phyloP scores from a whole-genome alignment of 2,113 vertebrate genomes.

The Microcebus lehilahytsara region DNA sequence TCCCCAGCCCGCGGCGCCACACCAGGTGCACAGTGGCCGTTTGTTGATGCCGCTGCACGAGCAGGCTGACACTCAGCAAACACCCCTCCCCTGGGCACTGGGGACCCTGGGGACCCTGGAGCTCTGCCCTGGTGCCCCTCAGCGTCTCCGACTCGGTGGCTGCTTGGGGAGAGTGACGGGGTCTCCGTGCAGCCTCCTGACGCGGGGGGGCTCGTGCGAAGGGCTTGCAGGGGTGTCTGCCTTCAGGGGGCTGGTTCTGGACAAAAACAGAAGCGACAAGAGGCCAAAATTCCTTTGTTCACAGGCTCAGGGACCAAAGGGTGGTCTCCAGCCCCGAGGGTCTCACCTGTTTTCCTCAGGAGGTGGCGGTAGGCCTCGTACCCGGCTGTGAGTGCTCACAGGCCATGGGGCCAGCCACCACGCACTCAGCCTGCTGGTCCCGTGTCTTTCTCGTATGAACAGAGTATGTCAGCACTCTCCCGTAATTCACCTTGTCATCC shows the following conservation, averaged over 20 bases:
- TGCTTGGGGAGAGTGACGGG: not conserved
- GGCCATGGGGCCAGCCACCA: not conserved
- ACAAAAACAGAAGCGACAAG: not conserved
- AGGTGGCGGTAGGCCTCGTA: not conserved
- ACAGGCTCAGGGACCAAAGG: not conserved
- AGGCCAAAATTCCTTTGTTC: not conserved
- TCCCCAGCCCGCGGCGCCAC: not conserved
- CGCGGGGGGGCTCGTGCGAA: rapidly evolving
- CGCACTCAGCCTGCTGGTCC: no score
- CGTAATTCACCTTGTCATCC: not conserved
- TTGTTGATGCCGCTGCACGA: not conserved
- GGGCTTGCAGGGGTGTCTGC: not conserved
- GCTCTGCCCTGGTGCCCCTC: not conserved
- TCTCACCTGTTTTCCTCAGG: not conserved
- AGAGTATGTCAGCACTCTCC: not conserved
- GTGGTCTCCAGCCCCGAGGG: not conserved
- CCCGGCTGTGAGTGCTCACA: rapidly evolving
- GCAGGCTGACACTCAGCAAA: not conserved
- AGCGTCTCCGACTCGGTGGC: not conserved
- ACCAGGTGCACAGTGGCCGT: not conserved
- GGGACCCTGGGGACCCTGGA: not conserved
- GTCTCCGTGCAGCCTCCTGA: not conserved
- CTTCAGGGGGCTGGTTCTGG: not conserved
- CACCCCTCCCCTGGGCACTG: not conserved
- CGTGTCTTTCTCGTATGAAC: not conserved